Conservation (phyloP, 2,888 invertebrate genomes). For the Disparrhopalites patrizii region DNA sequence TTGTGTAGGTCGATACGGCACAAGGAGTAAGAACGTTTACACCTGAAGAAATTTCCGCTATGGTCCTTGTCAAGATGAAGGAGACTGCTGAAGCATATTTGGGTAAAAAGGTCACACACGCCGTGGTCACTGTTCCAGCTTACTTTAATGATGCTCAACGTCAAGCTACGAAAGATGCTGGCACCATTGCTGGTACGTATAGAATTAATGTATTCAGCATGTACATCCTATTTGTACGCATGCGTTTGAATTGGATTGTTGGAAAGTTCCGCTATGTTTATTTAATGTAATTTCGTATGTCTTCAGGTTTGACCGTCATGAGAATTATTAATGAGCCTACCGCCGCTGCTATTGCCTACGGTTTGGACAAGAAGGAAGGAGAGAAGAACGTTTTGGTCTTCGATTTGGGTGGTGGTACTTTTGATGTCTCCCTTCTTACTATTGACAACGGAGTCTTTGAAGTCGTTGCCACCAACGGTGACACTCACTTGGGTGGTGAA, state of each 20-base stretch:
- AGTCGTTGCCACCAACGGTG: conserved; percentile 85
- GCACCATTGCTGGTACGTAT: conserved; percentile 72
- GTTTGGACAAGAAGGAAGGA: conserved; percentile 92
- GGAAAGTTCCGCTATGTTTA: neutral
- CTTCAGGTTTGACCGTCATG: conserved; percentile 76
- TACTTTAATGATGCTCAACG: conserved; percentile 89
- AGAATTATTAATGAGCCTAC: conserved; percentile 98
- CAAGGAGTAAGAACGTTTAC: conserved; percentile 87
- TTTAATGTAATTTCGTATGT: no score
- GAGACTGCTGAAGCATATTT: conserved; percentile 88
- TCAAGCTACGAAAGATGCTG: conserved; percentile 98
- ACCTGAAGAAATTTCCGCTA: conserved; percentile 98
- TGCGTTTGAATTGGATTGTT: neutral
- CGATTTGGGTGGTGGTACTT: conserved; percentile 99
- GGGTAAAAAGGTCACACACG: conserved; percentile 74
- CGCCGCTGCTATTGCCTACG: conserved; percentile 95
- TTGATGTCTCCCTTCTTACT: conserved; percentile 95
- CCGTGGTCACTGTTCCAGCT: conserved; percentile 76
- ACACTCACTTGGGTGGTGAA: conserved; percentile 97
- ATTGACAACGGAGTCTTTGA: conserved; percentile 99
- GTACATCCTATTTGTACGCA: neutral
- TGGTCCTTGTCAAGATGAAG: conserved; percentile 97
- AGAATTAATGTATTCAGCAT: neutral
- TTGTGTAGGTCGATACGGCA: conserved; percentile 64
- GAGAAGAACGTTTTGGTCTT: conserved; percentile 98